Evolutionary conservation across 2,888 invertebrate genomes (phyloP).

Genomic region (Caenorhabditis doughertyi): DNA sequence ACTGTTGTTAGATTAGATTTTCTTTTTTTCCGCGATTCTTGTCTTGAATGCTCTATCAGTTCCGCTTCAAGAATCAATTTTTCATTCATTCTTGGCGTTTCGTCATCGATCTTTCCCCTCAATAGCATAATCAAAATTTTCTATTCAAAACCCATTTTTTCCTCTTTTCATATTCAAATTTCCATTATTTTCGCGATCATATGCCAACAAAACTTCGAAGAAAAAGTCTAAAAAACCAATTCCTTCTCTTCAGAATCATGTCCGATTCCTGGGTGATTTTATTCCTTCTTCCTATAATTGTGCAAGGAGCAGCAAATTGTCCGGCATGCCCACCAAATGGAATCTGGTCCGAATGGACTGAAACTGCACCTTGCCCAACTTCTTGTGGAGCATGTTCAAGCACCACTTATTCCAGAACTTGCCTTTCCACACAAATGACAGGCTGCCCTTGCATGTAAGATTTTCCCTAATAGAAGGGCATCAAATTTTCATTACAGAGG

Average conservation of each 20-base stretch:
- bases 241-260: neutral
- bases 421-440: slow-evolving; percentile 13
- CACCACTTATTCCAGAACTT: slow-evolving; percentile 20
- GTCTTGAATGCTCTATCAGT: no score
- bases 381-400: slow-evolving; percentile 46
- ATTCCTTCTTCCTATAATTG: neutral
- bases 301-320: slow-evolving; percentile 6
- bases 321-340: slow-evolving; percentile 37
- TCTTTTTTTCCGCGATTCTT: no score
- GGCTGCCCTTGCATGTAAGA: slow-evolving; percentile 39
- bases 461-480: neutral
- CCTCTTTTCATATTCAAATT: slow-evolving; percentile 1
- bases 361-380: slow-evolving; percentile 7
- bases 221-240: neutral
- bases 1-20: no score
- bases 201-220: neutral
- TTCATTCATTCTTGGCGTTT: neutral
- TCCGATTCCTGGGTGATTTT: slow-evolving; percentile 2
- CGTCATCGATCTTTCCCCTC: neutral
- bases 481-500: slow-evolving; percentile 24
- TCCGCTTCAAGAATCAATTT: neutral
- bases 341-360: slow-evolving; percentile 49
- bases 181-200: neutral
- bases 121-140: neutral
- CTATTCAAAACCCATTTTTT: neutral